Conservation (phyloP, 1,140 invertebrate species). For the Nymphalis io region DNA sequence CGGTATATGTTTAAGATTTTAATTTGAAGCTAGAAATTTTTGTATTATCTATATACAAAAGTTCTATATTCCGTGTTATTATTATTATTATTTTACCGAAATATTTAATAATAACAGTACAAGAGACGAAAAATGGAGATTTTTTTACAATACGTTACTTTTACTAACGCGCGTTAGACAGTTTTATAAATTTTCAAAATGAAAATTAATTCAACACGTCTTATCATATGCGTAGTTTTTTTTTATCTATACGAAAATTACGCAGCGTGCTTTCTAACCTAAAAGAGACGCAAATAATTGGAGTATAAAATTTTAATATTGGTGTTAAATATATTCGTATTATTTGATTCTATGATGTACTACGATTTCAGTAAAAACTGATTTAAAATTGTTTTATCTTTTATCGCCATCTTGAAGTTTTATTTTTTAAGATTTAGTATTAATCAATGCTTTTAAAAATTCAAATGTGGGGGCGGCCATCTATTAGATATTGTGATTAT, state of each 20-base stretch:
- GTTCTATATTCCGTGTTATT: conserved; percentile 10
- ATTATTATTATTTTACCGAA: neutral
- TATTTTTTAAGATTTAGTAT: no score
- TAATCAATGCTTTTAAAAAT: no score
- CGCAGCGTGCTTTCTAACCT: conserved; percentile 33
- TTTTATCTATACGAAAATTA: conserved; percentile 18
- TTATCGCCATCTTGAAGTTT: neutral
- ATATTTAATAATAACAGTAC: conserved; percentile 5
- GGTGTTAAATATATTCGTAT: conserved; percentile 33
- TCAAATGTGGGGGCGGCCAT: no score
- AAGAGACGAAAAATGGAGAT: conserved; percentile 8
- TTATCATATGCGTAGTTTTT: neutral
- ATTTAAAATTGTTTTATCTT: neutral
- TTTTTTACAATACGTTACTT: conserved; percentile 8
- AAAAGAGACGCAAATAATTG: conserved; percentile 25
- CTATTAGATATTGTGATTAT: no score
- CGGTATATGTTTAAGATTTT: conserved; percentile 5
- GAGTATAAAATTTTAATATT: conserved; percentile 33
- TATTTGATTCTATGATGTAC: conserved; percentile 24
- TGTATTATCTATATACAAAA: conserved; percentile 15
- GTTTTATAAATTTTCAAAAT: conserved; percentile 43
- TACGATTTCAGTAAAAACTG: conserved; percentile 14
- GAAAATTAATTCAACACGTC: conserved; percentile 49
- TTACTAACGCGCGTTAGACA: conserved; percentile 23
- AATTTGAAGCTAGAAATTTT: conserved; percentile 8